A percentile compares a stretch with the other conserved stretches of the same genome.
These are phyloP conservation scores for Teinopalpus imperialis DNA, from an alignment of 2,888 invertebrate genomes.

Conservation along the genomic window DNA sequence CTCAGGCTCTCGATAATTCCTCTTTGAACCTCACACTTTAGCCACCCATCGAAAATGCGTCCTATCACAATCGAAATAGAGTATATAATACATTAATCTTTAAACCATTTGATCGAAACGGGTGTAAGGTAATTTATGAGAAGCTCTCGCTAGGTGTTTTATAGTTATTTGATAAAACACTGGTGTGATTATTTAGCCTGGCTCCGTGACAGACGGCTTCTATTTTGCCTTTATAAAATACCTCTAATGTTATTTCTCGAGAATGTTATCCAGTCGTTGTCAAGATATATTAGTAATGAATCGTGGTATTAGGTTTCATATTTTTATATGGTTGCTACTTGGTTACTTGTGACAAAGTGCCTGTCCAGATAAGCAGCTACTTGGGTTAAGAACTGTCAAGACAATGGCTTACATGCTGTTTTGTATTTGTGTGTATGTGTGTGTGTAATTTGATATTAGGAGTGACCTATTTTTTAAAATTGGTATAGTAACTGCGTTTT, in stretches of 20 bases:
- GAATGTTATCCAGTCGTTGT: slow-evolving; percentile 54
- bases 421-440: slow-evolving; percentile 3
- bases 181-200: slow-evolving; percentile 77
- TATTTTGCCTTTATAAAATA: slow-evolving; percentile 66
- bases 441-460: slow-evolving; percentile 11
- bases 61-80: slow-evolving; percentile 35
- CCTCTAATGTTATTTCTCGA: slow-evolving; percentile 54
- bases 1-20: slow-evolving; percentile 75
- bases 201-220: slow-evolving; percentile 63
- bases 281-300: slow-evolving; percentile 47
- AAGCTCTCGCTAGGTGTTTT: slow-evolving; percentile 70
- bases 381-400: slow-evolving; percentile 22
- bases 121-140: slow-evolving; percentile 70
- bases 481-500: not conserved
- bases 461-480: not conserved
- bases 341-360: slow-evolving; percentile 30
- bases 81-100: slow-evolving; percentile 32
- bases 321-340: slow-evolving; percentile 27
- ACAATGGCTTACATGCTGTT: slow-evolving; percentile 19
- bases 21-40: slow-evolving; percentile 60
- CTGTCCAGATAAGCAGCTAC: slow-evolving; percentile 26
- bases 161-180: slow-evolving; percentile 79
- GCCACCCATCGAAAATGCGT: slow-evolving; percentile 36
- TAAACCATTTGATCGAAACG: slow-evolving; percentile 38
- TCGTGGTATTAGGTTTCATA: slow-evolving; percentile 40